phyloP scores from a whole-genome alignment of 2,113 vertebrate genomes.

The Hydrochoerus hydrochaeris region DNA sequence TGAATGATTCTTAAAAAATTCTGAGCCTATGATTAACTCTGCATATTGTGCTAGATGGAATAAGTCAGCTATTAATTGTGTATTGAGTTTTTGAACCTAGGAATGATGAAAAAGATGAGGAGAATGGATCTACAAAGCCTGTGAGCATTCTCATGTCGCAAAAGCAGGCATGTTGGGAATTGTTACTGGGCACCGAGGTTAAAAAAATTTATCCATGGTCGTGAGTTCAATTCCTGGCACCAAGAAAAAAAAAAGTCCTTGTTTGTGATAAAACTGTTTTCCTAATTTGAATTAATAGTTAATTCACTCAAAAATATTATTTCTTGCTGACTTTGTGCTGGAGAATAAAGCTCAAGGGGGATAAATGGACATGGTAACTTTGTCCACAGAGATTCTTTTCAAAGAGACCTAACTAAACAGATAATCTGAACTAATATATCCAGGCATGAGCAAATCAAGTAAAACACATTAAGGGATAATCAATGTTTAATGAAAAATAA shows the following conservation, averaged over 20 bases:
- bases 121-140: not conserved
- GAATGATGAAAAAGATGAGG: not conserved
- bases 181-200: not conserved
- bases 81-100: constrained; percentile 6
- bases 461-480: not conserved
- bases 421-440: not conserved
- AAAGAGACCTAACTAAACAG: not conserved
- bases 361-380: not conserved
- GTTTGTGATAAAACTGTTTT: not conserved
- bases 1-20: not conserved
- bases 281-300: not conserved
- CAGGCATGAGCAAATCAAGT: not conserved
- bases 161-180: not conserved
- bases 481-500: not conserved
- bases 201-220: too few relatives aligned
- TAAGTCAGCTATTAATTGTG: not conserved
- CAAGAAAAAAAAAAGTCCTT: not conserved
- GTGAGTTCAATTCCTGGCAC: too few relatives aligned
- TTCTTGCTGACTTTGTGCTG: not conserved
- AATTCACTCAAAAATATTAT: not conserved
- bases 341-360: rapidly evolving
- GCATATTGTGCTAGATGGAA: not conserved
- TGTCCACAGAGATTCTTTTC: not conserved
- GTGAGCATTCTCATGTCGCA: not conserved
- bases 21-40: not conserved